Percentiles rank a stretch among this genome's conserved stretches.
These are phyloP conservation scores for Lycia hirtaria DNA, from an alignment of 2,888 invertebrate genomes.

Conservation along the genomic window DNA sequence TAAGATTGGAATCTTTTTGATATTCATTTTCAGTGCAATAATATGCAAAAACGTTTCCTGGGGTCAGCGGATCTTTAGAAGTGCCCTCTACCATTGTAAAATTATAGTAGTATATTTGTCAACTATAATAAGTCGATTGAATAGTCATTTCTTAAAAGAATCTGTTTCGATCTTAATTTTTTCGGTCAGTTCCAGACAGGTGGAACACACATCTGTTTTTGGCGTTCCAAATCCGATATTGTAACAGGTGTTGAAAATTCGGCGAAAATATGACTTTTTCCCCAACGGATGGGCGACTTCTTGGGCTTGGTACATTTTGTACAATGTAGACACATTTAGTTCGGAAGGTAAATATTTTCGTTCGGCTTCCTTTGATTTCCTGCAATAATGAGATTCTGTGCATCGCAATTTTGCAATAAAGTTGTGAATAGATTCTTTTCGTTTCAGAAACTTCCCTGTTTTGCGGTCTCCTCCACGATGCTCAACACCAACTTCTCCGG, in stretches of 20 bases:
- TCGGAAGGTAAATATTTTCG: background rate
- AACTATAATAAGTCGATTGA: constrained; percentile 20
- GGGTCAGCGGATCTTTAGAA: constrained; percentile 33
- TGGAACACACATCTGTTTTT: constrained; percentile 7
- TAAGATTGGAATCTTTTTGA: constrained; percentile 37
- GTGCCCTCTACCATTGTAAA: constrained; percentile 27
- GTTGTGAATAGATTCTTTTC: background rate
- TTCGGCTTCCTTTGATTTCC: background rate
- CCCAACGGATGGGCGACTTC: background rate
- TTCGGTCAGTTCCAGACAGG: background rate
- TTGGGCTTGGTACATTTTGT: too few relatives aligned
- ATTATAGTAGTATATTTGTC: constrained; percentile 42
- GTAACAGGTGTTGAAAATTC: constrained; percentile 2
- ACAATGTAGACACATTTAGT: background rate
- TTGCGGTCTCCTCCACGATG: constrained; percentile 1
- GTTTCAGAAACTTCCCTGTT: background rate
- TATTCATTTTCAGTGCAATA: constrained; percentile 43
- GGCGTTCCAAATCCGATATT: constrained; percentile 11
- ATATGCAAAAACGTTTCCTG: constrained; percentile 45
- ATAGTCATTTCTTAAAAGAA: background rate
- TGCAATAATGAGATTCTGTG: background rate
- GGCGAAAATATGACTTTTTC: constrained; percentile 2
- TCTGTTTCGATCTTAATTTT: constrained; percentile 1
- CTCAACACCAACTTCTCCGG: constrained; percentile 18
- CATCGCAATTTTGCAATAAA: background rate